Conservation (phyloP, 2,888 invertebrate genomes). For the Xylota segnis region DNA sequence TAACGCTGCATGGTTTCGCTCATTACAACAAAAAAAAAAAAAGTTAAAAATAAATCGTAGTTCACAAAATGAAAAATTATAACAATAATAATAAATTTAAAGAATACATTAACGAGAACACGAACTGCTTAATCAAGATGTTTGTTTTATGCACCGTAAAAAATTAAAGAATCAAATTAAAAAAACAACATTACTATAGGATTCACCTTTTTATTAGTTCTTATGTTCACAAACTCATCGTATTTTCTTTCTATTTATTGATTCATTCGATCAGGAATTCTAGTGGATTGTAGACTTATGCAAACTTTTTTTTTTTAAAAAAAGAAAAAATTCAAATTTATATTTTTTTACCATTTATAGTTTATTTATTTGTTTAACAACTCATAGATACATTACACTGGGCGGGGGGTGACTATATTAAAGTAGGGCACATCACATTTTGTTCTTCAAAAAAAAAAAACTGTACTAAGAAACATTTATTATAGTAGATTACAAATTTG, state of each 20-base stretch:
- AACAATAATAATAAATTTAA: slow-evolving; percentile 6
- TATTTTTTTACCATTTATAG: slow-evolving; percentile 16
- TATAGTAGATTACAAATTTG: slow-evolving; percentile 51
- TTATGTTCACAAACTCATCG: slow-evolving; percentile 25
- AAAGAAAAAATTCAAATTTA: background rate
- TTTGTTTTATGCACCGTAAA: slow-evolving; percentile 39
- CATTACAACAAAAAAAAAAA: slow-evolving; percentile 25
- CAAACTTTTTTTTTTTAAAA: slow-evolving; percentile 18
- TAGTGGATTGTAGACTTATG: slow-evolving; percentile 47
- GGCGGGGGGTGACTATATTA: slow-evolving; percentile 30
- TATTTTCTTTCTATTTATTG: slow-evolving; percentile 24
- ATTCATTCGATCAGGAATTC: slow-evolving; percentile 42
- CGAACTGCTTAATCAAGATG: slow-evolving; percentile 28
- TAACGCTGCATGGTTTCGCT: slow-evolving; percentile 60
- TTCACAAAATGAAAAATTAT: slow-evolving; percentile 5
- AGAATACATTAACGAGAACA: slow-evolving; percentile 13
- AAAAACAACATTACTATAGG: slow-evolving; percentile 25
- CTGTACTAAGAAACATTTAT: slow-evolving; percentile 50
- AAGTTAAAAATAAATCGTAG: slow-evolving; percentile 3
- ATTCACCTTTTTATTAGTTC: slow-evolving; percentile 40
- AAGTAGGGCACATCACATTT: slow-evolving; percentile 69
- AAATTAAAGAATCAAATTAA: background rate
- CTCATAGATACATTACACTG: slow-evolving; percentile 70
- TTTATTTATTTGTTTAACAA: slow-evolving; percentile 29
- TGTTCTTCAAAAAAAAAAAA: slow-evolving; percentile 22